phyloP scores from a whole-genome alignment of 2,797 vertebrate species.

The Pipistrellus kuhlii region DNA sequence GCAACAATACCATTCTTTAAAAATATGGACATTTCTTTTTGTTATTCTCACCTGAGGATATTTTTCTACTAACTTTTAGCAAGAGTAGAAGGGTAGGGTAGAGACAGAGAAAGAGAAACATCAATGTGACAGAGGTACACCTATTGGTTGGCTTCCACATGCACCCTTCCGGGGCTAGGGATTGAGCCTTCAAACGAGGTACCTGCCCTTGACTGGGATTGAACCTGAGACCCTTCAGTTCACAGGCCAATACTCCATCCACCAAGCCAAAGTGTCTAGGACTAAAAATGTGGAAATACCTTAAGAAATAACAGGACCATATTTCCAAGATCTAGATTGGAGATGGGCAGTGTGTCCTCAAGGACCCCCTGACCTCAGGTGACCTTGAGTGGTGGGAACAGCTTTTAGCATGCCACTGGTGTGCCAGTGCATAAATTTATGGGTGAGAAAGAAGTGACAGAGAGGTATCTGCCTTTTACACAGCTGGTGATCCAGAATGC shows the following conservation, averaged over 20 bases:
- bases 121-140: no score
- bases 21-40: neutral
- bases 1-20: neutral
- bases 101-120: no score
- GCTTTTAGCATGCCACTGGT: neutral
- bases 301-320: neutral
- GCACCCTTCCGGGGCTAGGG: no score
- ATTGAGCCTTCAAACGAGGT: no score
- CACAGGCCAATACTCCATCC: no score
- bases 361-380: neutral
- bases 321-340: neutral
- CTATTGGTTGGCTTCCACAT: no score
- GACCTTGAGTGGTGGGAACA: accelerated
- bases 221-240: no score
- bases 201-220: no score
- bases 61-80: no score
- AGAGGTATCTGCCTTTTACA: neutral
- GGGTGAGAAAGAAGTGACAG: neutral
- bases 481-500: neutral
- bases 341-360: neutral
- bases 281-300: neutral
- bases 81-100: no score
- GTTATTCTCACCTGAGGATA: no score
- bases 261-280: no score
- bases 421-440: neutral